Base-by-base conservation (phyloP, 2,888 invertebrate genomes). In the Craniophora ligustri region DNA sequence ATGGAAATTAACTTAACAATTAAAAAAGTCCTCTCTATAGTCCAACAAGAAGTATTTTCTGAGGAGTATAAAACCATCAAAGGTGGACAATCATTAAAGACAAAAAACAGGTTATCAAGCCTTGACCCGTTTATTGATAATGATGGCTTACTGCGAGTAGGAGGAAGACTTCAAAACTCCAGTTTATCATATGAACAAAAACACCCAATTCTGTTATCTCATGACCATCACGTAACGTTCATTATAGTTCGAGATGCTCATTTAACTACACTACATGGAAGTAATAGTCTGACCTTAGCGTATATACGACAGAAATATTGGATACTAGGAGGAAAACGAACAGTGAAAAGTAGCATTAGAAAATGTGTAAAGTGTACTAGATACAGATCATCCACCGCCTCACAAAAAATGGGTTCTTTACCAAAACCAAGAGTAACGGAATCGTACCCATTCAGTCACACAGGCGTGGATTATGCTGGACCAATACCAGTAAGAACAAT, bases 141-240 rank as follows among this genome's bases (percentile, higher is more conserved):
- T 4, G 18, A 49, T 8, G 49, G 35, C 3, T 14, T 55, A 11
- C 6, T 55, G 16, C 16, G 55, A 26, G 55, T 55, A n/a, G 47
- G 42, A 19, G 48, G 49, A 19, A 44, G 23, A 23, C 23, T 23
- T 23, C 23, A 23, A 23, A 23, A 23, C 2, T 23, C 23, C 1
- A 23, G 23, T 2, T 2, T 23, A 23, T 2, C 23, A 23, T 23
- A 23, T 23, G 23, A 23, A 2, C 23, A 23, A 23, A 23, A 23
- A 23, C 23, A 23, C 23, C 23, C 23, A 23, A 23, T 23, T 23
- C 23, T 23, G 23, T 23, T 23, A 23, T 2, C 23, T 23, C 23
- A 23, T 23, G 23, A 23, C 2, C 23, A 23, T 23, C 23, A 23
- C 2, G 2, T 23, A 2, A 23, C 23, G 2, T 23, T 23, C 6